Evolutionary conservation across 1,140 invertebrate species (phyloP).

Genomic region (Globodera rostochiensis): DNA sequence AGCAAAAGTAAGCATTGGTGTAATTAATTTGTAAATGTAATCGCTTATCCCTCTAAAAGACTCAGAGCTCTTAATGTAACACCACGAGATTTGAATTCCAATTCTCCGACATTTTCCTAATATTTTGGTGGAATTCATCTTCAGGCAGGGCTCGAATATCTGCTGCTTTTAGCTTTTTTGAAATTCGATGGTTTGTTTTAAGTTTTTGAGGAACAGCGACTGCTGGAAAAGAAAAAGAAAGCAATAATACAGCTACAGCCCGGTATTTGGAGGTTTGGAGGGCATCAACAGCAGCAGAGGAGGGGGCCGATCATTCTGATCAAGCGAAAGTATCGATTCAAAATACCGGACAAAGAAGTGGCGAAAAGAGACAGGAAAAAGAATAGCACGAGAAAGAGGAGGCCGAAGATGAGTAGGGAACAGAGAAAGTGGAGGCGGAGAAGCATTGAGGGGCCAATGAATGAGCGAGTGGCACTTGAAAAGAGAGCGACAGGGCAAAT

Average conservation of each 20-base stretch:
- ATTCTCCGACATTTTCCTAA: too few relatives aligned
- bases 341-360: neutral
- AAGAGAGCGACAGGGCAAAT: neutral
- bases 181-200: too few relatives aligned
- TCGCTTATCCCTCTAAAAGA: too few relatives aligned
- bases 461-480: neutral
- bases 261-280: neutral
- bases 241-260: neutral
- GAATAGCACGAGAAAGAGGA: neutral
- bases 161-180: too few relatives aligned
- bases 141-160: too few relatives aligned
- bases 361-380: neutral
- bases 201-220: too few relatives aligned
- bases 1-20: neutral
- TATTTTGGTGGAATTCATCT: too few relatives aligned
- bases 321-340: neutral
- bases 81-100: too few relatives aligned
- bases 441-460: neutral
- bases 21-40: too few relatives aligned
- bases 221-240: neutral
- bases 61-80: too few relatives aligned
- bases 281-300: neutral
- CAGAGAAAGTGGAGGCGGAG: neutral
- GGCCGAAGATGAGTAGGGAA: neutral
- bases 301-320: conserved; percentile 9